These are phyloP conservation scores for Numenius arquata DNA, from an alignment of 2,113 vertebrate genomes.

Conservation along the genomic window DNA sequence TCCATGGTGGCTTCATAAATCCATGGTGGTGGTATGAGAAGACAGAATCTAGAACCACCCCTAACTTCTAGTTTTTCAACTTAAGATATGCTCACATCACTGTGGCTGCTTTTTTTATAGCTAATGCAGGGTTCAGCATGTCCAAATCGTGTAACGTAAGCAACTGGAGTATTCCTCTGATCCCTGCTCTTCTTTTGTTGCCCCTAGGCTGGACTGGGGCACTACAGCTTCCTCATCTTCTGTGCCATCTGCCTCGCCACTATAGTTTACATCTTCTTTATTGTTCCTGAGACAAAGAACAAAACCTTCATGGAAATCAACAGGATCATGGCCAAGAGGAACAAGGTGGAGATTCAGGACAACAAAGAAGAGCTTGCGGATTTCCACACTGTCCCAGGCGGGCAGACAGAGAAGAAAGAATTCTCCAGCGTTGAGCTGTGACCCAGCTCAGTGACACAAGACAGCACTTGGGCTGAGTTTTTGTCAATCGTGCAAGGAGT, in stretches of 20 bases:
- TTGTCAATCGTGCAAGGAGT: neutral
- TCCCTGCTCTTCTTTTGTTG: neutral
- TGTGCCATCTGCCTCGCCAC: conserved; percentile 80
- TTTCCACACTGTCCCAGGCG: accelerated
- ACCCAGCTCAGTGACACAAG: neutral
- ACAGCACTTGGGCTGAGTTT: neutral
- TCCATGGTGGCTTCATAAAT: neutral
- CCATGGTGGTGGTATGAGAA: neutral
- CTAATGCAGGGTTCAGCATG: neutral
- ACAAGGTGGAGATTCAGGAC: conserved; percentile 63
- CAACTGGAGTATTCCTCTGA: neutral
- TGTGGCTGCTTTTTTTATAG: neutral
- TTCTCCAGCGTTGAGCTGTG: neutral
- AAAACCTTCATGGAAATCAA: conserved; percentile 92
- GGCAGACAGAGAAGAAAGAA: neutral
- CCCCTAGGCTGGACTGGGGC: conserved; percentile 78
- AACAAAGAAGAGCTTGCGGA: conserved; percentile 43
- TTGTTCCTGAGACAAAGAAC: conserved; percentile 90
- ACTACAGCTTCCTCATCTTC: conserved; percentile 90
- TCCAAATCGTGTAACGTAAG: neutral
- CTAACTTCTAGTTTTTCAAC: accelerated
- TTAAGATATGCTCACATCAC: neutral
- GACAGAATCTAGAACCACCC: neutral
- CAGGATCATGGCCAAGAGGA: conserved; percentile 84
- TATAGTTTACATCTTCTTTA: conserved; percentile 80